These are phyloP conservation scores for Cryptus viduatorius DNA, from an alignment of 2,888 invertebrate genomes.

Conservation along the genomic window DNA sequence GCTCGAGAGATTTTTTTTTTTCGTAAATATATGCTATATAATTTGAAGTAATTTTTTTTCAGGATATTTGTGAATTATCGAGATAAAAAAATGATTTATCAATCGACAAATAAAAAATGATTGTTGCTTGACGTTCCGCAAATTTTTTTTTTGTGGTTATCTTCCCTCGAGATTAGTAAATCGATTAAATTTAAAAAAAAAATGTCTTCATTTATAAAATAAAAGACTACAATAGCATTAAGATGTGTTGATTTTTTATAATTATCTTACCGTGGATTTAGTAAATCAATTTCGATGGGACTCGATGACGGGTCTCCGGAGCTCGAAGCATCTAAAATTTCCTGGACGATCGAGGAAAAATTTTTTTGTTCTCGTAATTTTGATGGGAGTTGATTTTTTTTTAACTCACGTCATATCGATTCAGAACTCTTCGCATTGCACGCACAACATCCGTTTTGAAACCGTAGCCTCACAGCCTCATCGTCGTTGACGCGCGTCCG, in stretches of 20 bases:
- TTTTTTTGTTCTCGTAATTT: neutral
- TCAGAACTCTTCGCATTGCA: constrained; percentile 78
- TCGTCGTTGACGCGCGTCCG: neutral
- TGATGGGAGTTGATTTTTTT: neutral
- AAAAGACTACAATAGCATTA: neutral
- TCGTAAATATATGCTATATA: too few relatives aligned
- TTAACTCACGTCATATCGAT: constrained; percentile 77
- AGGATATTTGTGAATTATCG: too few relatives aligned
- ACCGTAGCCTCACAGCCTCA: constrained; percentile 2
- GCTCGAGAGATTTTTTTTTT: too few relatives aligned
- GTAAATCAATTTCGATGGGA: constrained; percentile 74
- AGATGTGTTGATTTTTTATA: neutral
- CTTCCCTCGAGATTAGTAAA: too few relatives aligned
- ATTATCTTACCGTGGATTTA: constrained; percentile 72
- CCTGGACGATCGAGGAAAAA: constrained; percentile 60
- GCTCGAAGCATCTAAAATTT: constrained; percentile 71
- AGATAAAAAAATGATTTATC: neutral
- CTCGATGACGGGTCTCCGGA: constrained; percentile 73
- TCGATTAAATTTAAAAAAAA: too few relatives aligned
- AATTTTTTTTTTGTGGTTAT: too few relatives aligned
- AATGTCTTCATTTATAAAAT: neutral
- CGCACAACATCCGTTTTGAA: constrained; percentile 69
- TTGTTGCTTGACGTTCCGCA: too few relatives aligned
- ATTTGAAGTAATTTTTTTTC: too few relatives aligned
- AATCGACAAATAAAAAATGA: neutral